A percentile compares a stretch with the other conserved stretches of the same genome.
These are phyloP conservation scores for Pseudopleuronectes americanus DNA, from an alignment of 2,797 vertebrate genomes.

Conservation along the genomic window DNA sequence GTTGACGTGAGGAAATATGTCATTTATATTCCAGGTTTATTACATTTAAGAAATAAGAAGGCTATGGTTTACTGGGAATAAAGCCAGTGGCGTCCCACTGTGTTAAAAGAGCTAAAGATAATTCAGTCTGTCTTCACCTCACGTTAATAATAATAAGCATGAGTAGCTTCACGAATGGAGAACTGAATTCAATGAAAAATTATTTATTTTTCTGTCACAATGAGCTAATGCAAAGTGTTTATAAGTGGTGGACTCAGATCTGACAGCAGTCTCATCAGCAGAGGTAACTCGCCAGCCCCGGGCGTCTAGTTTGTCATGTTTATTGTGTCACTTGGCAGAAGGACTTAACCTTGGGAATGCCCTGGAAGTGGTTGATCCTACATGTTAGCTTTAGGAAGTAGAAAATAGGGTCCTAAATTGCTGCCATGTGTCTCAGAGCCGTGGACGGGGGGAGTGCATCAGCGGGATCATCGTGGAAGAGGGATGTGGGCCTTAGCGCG, in stretches of 20 bases:
- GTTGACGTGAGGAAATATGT: constrained; percentile 23
- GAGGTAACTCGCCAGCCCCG: constrained; percentile 53
- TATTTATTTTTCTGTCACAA: constrained; percentile 46
- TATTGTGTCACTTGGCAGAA: constrained; percentile 80
- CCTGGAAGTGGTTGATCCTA: constrained; percentile 83
- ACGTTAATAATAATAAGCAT: constrained; percentile 1
- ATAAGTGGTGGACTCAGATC: constrained; percentile 57
- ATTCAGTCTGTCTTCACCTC: constrained; percentile 58
- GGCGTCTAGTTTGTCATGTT: constrained; percentile 77
- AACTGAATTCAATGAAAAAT: constrained; percentile 33
- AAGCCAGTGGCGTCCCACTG: constrained; percentile 44
- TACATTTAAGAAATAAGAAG: constrained; percentile 45
- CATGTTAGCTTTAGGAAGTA: constrained; percentile 85
- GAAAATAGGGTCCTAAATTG: constrained; percentile 87
- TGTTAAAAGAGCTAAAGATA: constrained; percentile 51
- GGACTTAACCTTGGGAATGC: constrained; percentile 82
- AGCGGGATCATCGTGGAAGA: constrained; percentile 70
- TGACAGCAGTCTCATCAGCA: constrained; percentile 62
- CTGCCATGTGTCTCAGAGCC: constrained; percentile 85
- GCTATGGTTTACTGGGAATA: constrained; percentile 51
- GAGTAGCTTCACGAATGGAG: constrained; percentile 22
- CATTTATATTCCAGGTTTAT: constrained; percentile 32
- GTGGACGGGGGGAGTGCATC: constrained; percentile 74
- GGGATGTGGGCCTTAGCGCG: constrained; percentile 65
- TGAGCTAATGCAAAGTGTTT: constrained; percentile 55